Evolutionary conservation across 2,113 vertebrate genomes (phyloP).

Genomic region (Daubentonia madagascariensis): DNA sequence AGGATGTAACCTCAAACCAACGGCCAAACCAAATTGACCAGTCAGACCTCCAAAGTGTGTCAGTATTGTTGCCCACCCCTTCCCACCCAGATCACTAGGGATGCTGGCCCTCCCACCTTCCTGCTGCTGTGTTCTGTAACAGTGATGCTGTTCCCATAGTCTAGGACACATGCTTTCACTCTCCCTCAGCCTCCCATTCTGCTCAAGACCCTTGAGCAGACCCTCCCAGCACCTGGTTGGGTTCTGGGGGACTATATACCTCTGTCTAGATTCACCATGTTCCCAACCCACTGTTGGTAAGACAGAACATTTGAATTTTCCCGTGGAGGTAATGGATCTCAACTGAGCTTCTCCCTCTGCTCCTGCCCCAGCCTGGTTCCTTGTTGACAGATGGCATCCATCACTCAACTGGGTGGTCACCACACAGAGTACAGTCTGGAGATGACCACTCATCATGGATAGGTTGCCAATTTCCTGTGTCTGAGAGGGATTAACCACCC

Average conservation of each 20-base stretch:
- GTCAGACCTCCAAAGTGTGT: not conserved
- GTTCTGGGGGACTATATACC: not conserved
- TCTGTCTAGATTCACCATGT: not conserved
- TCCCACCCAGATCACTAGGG: not conserved
- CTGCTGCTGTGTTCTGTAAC: not conserved
- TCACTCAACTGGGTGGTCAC: not conserved
- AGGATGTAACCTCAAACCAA: not conserved
- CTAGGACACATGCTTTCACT: not conserved
- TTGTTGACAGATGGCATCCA: not conserved
- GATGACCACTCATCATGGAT: not conserved
- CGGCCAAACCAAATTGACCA: not conserved
- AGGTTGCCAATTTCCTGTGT: not conserved
- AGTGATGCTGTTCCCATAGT: not conserved
- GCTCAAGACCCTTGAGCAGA: too few species aligned
- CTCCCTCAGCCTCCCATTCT: not conserved
- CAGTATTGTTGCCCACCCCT: not conserved
- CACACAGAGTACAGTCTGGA: not conserved
- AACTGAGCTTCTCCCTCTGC: not conserved
- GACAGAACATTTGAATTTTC: conserved; percentile 12
- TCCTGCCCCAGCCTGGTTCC: not conserved
- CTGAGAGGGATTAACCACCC: conserved; percentile 1
- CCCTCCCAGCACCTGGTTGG: not conserved
- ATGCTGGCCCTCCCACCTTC: not conserved
- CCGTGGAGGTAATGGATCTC: not conserved
- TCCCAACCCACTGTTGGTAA: not conserved